Percentiles rank a stretch among this genome's conserved stretches.
Evolutionary conservation across 2,113 vertebrate genomes (phyloP).

Genomic region (human (Homo sapiens)): GRCh38 chr14:53447001-53447500

Average conservation of each 20-base stretch:
- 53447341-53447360: not conserved
- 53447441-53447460: not conserved
- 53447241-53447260: not conserved
- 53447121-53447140: slow-evolving; percentile 11
- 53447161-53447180: not conserved
- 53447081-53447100: not conserved
- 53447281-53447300: not conserved
- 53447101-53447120: not conserved
- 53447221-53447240: not conserved
- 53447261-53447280: not conserved
- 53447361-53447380: not conserved
- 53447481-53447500: not conserved
- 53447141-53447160: not conserved
- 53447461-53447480: fast-evolving
- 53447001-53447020: not conserved
- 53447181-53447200: not conserved
- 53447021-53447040: not conserved
- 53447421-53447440: not conserved
- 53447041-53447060: not conserved
- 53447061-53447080: not conserved
- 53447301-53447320: not conserved
- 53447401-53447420: not conserved
- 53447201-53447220: not conserved
- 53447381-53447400: not conserved
- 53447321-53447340: not conserved